Conservation (phyloP, 2,113 vertebrate genomes). For the Apus apus region DNA sequence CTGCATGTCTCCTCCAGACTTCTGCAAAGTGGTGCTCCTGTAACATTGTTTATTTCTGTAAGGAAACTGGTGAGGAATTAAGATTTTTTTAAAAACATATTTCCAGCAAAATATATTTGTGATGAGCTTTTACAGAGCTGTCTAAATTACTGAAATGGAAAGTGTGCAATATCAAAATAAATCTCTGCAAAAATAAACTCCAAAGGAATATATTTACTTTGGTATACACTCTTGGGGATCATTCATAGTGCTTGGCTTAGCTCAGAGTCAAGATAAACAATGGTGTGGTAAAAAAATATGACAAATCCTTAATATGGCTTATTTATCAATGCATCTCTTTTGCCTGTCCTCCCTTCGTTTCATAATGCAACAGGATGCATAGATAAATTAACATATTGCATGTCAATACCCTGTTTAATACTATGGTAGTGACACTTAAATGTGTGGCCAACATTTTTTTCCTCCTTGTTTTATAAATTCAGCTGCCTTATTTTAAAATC, state of each 20-base stretch:
- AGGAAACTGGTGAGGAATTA: background rate
- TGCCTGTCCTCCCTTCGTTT: background rate
- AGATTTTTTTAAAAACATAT: slow-evolving; percentile 42
- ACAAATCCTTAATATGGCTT: background rate
- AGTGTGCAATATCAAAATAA: slow-evolving; percentile 66
- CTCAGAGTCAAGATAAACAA: slow-evolving; percentile 69
- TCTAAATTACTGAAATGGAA: slow-evolving; percentile 49
- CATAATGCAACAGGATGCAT: background rate
- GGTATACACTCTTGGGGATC: slow-evolving; percentile 39
- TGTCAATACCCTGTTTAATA: background rate
- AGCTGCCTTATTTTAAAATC: background rate
- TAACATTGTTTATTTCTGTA: slow-evolving; percentile 41
- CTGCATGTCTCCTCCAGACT: background rate
- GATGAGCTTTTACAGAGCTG: slow-evolving; percentile 54
- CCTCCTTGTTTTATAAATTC: background rate
- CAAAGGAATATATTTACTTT: slow-evolving; percentile 67
- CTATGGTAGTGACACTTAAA: background rate
- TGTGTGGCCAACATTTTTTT: background rate
- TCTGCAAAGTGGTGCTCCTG: background rate
- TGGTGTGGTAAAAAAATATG: slow-evolving; percentile 31
- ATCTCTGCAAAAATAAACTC: slow-evolving; percentile 66
- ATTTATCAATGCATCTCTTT: background rate
- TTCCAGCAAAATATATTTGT: slow-evolving; percentile 50
- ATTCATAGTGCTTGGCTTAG: slow-evolving; percentile 19
- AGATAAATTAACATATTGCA: background rate